Conservation (phyloP, 2,113 vertebrate genomes). For the Ondatra zibethicus region DNA sequence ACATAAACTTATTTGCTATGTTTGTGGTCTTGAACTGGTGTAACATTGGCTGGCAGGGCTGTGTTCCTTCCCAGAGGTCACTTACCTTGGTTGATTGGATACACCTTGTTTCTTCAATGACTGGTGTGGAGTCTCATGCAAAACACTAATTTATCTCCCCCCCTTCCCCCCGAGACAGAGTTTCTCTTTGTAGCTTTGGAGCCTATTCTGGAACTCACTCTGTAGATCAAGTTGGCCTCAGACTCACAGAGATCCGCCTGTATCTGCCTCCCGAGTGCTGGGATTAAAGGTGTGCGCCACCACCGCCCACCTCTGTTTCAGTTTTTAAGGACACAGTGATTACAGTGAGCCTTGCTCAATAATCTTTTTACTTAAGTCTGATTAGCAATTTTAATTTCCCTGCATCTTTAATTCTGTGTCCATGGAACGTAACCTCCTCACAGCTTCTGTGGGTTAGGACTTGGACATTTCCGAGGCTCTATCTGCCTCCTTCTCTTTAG, state of each 20-base stretch:
- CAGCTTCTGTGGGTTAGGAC: not conserved
- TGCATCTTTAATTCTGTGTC: not conserved
- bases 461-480: not conserved
- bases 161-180: too few species aligned
- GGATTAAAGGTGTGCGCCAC: too few species aligned
- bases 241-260: too few species aligned
- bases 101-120: not conserved
- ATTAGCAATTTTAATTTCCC: slow-evolving; percentile 20
- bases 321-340: not conserved
- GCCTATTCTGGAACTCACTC: too few species aligned
- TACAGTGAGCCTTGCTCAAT: not conserved
- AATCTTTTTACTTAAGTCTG: not conserved
- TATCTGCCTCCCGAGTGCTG: too few species aligned
- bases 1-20: not conserved
- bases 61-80: not conserved
- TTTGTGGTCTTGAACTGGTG: not conserved
- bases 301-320: not conserved
- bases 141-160: not conserved
- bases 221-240: too few species aligned
- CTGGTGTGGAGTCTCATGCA: not conserved
- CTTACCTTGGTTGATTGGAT: not conserved
- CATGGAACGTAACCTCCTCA: not conserved
- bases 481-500: not conserved
- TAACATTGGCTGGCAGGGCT: not conserved
- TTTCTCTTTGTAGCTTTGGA: too few species aligned